phyloP scores from a whole-genome alignment of 2,888 invertebrate species.

The Dasypogon diadema region DNA sequence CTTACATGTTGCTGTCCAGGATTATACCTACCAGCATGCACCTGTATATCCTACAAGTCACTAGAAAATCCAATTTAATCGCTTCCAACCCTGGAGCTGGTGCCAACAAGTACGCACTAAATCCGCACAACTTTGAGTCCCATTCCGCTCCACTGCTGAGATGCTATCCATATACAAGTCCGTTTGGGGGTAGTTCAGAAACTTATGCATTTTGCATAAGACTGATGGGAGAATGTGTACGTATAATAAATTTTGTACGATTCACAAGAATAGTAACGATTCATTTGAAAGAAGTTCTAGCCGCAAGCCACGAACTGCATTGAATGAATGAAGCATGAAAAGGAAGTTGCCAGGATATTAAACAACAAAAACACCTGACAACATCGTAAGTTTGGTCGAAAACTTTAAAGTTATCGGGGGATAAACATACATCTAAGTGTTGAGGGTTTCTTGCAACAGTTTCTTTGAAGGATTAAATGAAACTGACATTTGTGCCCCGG shows the following conservation, averaged over 20 bases:
- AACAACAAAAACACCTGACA: slow-evolving; percentile 34
- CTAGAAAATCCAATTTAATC: slow-evolving; percentile 44
- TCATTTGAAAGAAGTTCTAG: slow-evolving; percentile 21
- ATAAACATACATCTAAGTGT: background rate
- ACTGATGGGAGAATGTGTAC: slow-evolving; percentile 25
- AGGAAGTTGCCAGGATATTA: slow-evolving; percentile 38
- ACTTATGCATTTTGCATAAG: slow-evolving; percentile 22
- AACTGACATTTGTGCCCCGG: background rate
- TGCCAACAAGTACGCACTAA: slow-evolving; percentile 36
- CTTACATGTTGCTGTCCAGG: slow-evolving; percentile 8
- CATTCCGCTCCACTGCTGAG: background rate
- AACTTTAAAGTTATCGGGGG: slow-evolving; percentile 9
- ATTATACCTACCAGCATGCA: background rate
- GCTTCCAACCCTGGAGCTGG: background rate
- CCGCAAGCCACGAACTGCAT: slow-evolving; percentile 24
- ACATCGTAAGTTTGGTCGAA: slow-evolving; percentile 27
- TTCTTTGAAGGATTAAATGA: slow-evolving; percentile 28
- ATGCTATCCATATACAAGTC: slow-evolving; percentile 5
- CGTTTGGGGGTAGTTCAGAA: background rate
- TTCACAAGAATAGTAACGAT: slow-evolving; percentile 31
- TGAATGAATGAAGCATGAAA: slow-evolving; percentile 33
- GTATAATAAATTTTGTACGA: slow-evolving; percentile 36
- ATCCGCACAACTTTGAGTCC: background rate
- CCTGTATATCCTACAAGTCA: slow-evolving; percentile 25
- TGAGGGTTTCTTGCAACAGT: slow-evolving; percentile 1